Evolutionary conservation across 2,113 vertebrate species (phyloP).

Genomic region (Halichoerus grypus): DNA sequence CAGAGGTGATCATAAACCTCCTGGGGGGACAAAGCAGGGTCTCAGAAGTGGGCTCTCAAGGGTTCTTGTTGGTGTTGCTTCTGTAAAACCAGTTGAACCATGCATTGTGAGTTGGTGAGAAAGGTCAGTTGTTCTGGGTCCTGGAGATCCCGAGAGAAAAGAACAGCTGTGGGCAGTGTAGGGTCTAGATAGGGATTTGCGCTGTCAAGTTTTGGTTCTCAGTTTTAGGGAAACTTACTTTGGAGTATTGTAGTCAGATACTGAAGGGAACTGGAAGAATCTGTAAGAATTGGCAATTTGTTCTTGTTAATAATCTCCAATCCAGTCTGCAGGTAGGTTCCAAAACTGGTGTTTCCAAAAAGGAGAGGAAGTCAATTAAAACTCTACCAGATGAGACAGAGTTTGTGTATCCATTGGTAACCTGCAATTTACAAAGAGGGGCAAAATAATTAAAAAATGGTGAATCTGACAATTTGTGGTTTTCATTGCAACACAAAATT

Average conservation of each 20-base stretch:
- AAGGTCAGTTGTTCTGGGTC: background rate
- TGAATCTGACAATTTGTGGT: background rate
- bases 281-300: background rate
- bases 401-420: background rate
- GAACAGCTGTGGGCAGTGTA: background rate
- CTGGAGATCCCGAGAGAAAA: background rate
- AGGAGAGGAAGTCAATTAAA: background rate
- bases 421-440: background rate
- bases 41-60: background rate
- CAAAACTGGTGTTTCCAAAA: background rate
- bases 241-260: background rate
- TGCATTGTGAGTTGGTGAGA: background rate
- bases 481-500: background rate
- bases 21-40: background rate
- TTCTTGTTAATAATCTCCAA: background rate
- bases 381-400: background rate
- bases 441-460: background rate
- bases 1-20: background rate
- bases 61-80: background rate
- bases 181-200: background rate
- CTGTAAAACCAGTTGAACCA: background rate
- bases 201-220: background rate
- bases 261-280: background rate
- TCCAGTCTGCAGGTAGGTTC: background rate
- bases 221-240: background rate